Evolutionary conservation across 2,888 invertebrate genomes (phyloP), one percentile per base, ranked within the genome.

Genomic region (Halocaridina rubra): DNA sequence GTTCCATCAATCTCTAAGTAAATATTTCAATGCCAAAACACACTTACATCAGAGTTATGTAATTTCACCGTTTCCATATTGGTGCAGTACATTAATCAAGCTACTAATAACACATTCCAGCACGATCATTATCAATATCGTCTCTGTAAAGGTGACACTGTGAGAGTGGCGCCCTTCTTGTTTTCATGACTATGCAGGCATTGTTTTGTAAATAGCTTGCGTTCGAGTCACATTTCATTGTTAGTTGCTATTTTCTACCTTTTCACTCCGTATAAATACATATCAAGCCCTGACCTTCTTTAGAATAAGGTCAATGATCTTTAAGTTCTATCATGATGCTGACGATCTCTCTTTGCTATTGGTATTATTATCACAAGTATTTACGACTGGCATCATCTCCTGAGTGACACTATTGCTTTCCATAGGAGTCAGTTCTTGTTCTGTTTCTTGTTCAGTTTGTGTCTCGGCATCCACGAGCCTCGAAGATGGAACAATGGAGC

Each of bases 361-460:
- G 10, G 46, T 46, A 46, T 46, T 46, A 16, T 16, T 46, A 13
- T 75, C 67, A n/a, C 67, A 30, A 33, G 74, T 27, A 22, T 81
- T 74, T 75, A 78, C 29, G n/a, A 32, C 27, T 8, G 32, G 4
- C 19, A 22, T 59, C 39, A 39, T 24, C n/a, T 72, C 61, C 29
- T 59, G 7, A 27, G 19, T 5, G n/a, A 33, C 19, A 72, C 13
- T 33, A 33, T 33, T 30, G 16, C 13, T 19, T 3, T 22, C 39
- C 32, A 72, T 22, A 72, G 19, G 16, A 10, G 71, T 33, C n/a
- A 32, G n/a, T 2, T 75, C 75, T 33, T 72, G 57, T 16, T 46
- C 19, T 53, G 64, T 64, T 29, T 81, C 76, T 13, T 76, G 59
- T n/a, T 59, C 82, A 69, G 87, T 87, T 39, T 87, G 87, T 19